These are phyloP conservation scores for Glyptemys insculpta DNA, from an alignment of 2,797 vertebrate species.

Conservation along the genomic window DNA sequence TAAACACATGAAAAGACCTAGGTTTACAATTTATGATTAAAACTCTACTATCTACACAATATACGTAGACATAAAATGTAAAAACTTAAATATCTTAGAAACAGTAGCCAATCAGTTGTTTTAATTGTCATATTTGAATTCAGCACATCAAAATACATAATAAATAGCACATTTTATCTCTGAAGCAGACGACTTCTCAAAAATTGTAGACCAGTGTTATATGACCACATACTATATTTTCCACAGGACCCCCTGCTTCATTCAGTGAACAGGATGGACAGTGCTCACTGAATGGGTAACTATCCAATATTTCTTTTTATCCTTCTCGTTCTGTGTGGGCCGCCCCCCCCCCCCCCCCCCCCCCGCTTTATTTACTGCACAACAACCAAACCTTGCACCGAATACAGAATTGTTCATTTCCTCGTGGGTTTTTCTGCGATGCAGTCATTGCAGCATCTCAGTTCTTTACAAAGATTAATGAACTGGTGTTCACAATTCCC, in stretches of 20 bases:
- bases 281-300: background rate
- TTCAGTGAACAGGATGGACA: background rate
- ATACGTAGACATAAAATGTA: too few relatives aligned
- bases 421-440: constrained; percentile 11
- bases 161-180: too few relatives aligned
- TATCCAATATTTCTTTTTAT: constrained; percentile 52
- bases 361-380: constrained; percentile 48
- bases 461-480: background rate
- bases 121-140: too few relatives aligned
- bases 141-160: too few relatives aligned
- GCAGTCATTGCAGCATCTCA: background rate
- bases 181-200: too few relatives aligned
- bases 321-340: constrained; percentile 48
- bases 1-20: too few relatives aligned
- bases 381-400: constrained; percentile 1
- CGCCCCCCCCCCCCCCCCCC: background rate
- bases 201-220: too few relatives aligned
- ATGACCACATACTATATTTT: background rate
- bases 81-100: too few relatives aligned
- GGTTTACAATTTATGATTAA: too few relatives aligned
- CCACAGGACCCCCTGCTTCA: constrained; percentile 27
- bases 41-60: too few relatives aligned
- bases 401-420: constrained; percentile 50
- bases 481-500: background rate
- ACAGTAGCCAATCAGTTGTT: too few relatives aligned